These are phyloP conservation scores for Peromyscus attwateri DNA, from an alignment of 2,797 vertebrate genomes.

Conservation along the genomic window DNA sequence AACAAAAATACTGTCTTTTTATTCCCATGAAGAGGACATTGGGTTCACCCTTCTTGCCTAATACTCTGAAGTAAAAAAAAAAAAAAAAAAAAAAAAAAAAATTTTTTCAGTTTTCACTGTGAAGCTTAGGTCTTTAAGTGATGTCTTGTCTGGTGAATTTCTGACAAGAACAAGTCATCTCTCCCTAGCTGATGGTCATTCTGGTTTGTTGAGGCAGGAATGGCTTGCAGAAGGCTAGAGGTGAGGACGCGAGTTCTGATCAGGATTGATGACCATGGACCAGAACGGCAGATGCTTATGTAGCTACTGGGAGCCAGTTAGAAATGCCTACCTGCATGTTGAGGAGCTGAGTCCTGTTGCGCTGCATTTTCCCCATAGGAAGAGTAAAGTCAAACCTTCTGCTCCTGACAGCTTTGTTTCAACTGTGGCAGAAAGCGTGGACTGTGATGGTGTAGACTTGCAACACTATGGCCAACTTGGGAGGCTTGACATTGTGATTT, in stretches of 20 bases:
- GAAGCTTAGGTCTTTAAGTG: not conserved
- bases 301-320: too few relatives aligned
- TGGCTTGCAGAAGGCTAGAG: accelerated
- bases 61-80: not conserved
- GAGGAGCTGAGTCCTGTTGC: accelerated
- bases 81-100: not conserved
- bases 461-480: not conserved
- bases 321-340: not conserved
- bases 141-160: constrained; percentile 7
- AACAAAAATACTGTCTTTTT: not conserved
- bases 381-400: not conserved
- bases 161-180: not conserved
- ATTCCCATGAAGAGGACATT: accelerated
- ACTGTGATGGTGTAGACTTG: not conserved
- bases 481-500: not conserved
- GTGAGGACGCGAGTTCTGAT: accelerated
- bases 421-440: not conserved
- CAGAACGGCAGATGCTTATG: not conserved
- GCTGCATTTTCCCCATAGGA: not conserved
- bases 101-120: not conserved
- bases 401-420: not conserved
- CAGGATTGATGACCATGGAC: accelerated
- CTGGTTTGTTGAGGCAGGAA: not conserved
- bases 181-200: not conserved
- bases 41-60: not conserved